phyloP scores from a whole-genome alignment of 2,797 vertebrate genomes.

The Pithecia hirsuta region DNA sequence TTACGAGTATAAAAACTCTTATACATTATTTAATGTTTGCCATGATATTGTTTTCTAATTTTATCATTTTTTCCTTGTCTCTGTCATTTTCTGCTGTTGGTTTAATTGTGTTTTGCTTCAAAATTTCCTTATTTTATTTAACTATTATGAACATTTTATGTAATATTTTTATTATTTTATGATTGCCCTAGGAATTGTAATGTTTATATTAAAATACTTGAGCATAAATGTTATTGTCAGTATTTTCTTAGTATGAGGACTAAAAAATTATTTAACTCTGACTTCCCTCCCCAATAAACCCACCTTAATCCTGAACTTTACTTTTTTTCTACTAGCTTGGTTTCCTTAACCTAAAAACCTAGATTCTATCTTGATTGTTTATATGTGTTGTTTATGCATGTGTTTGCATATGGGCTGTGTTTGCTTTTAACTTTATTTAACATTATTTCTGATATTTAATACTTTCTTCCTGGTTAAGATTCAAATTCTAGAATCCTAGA shows the following conservation, averaged over 20 bases:
- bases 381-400: not conserved
- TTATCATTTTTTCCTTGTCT: not conserved
- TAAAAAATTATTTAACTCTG: not conserved
- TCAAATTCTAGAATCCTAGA: not conserved
- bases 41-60: not conserved
- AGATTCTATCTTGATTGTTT: not conserved
- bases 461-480: not conserved
- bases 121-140: not conserved
- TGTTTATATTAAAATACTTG: not conserved
- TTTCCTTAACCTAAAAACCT: not conserved
- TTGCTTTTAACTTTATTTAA: not conserved
- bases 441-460: not conserved
- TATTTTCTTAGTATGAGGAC: not conserved
- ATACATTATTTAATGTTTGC: not conserved
- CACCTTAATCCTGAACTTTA: not conserved
- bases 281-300: accelerated
- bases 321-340: not conserved
- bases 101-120: not conserved
- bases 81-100: not conserved
- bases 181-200: not conserved
- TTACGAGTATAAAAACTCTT: not conserved
- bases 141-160: not conserved
- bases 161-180: not conserved
- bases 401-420: not conserved
- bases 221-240: not conserved